A percentile compares a stretch with the other conserved stretches of the same genome.
phyloP scores from a whole-genome alignment of 2,113 vertebrate genomes.

The Tychaedon coryphoeus region DNA sequence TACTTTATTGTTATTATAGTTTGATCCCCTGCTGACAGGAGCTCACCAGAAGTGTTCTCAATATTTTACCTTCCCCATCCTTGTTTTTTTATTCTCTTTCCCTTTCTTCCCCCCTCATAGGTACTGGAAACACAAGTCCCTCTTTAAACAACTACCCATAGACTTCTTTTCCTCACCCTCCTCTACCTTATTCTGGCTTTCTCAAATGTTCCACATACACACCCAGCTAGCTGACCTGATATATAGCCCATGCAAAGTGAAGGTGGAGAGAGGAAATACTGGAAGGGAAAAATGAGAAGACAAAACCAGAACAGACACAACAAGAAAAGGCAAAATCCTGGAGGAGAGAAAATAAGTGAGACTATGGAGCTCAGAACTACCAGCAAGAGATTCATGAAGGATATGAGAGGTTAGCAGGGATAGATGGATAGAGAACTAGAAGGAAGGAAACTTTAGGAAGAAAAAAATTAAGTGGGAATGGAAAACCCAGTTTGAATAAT shows the following conservation, averaged over 20 bases:
- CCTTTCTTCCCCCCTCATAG: fast-evolving
- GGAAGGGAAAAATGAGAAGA: background rate
- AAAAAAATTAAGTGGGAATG: background rate
- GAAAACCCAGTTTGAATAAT: background rate
- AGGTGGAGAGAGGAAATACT: background rate
- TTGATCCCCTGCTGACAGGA: background rate
- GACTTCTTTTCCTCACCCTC: background rate
- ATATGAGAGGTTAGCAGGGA: background rate
- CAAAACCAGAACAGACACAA: background rate
- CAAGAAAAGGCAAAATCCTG: background rate
- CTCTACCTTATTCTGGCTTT: background rate
- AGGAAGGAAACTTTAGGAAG: background rate
- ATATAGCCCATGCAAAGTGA: background rate
- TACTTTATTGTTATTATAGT: background rate
- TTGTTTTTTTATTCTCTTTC: too few relatives aligned
- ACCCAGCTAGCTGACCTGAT: background rate
- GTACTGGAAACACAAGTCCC: background rate
- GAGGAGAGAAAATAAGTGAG: background rate
- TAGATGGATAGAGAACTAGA: background rate
- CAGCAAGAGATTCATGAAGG: background rate
- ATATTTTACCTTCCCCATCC: background rate
- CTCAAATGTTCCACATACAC: background rate
- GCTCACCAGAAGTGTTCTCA: background rate
- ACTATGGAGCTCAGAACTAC: background rate
- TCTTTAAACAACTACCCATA: background rate